Evolutionary conservation across 2,113 vertebrate species (phyloP).

Genomic region (Alethe castanea): DNA sequence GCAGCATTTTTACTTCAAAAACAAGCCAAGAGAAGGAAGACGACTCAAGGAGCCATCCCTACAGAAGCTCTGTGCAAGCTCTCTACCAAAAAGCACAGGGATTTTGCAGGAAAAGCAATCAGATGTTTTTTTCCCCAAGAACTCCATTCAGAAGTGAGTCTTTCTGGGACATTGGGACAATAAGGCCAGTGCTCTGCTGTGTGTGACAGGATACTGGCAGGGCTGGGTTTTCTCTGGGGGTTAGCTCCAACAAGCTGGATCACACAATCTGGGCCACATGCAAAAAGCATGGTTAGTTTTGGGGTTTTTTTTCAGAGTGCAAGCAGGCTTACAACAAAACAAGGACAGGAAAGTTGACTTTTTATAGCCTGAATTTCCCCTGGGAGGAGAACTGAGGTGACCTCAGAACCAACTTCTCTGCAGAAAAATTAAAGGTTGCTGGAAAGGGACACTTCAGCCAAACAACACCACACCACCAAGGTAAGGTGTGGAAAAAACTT

Average conservation of each 20-base stretch:
- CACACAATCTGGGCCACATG: not conserved
- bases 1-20: not conserved
- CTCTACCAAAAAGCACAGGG: not conserved
- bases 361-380: constrained; percentile 3
- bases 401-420: constrained; percentile 13
- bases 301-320: not conserved
- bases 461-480: not conserved
- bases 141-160: not conserved
- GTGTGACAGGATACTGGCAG: not conserved
- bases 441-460: not conserved
- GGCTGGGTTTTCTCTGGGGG: not conserved
- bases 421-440: constrained; percentile 34
- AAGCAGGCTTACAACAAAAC: constrained; percentile 5
- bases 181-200: not conserved
- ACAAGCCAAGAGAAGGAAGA: not conserved
- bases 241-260: not conserved
- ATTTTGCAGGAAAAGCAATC: not conserved
- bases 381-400: constrained; percentile 28
- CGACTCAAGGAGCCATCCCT: not conserved
- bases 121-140: not conserved
- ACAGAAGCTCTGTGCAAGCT: not conserved
- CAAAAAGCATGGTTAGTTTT: not conserved
- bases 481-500: not conserved
- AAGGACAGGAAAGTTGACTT: constrained; percentile 33
- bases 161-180: not conserved